Base-by-base conservation (phyloP, 2,888 invertebrate species). In the Plagodis dolabraria region DNA sequence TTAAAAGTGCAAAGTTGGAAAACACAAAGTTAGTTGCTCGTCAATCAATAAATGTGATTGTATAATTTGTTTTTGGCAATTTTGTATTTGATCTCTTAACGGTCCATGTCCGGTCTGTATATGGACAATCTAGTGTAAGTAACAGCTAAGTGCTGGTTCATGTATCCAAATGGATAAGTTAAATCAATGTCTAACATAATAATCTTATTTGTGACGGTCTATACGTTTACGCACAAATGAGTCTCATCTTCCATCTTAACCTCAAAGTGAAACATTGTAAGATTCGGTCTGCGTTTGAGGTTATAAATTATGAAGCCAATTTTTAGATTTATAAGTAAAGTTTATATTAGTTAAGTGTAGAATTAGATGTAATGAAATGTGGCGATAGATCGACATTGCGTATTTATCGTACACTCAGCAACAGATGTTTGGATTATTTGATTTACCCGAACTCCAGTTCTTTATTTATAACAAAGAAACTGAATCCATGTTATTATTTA, bases 311-410 rank as follows among this genome's bases (percentile, higher is more conserved):
- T 77, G 81, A 86, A 86, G 90, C 89, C 90, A 90, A 90, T 86
- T 87, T 71, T 80, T 87, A 89, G 83, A 77, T 40, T 5, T 10
- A 40, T 90, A 89, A 89, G 89, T 82, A 74, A 85, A 82, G 73
- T 81, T 82, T 86, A 86, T 87, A 85, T 84, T 84, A 84, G 76
- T 61, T 90, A 89, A 88, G 88, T 76, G 84, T 88, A 87, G 85
- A 71, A 70, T 79, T 87, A 87, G 83, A 74, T 77, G 75, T 83
- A 83, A 77, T 72, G 76, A 79, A 73, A 71, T 78, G 79, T 81
- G 86, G 83, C 80, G 80, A 77, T 75, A 75, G 77, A 76, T 76
- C 76, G 76, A 77, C 77, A 75, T 77, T 79, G 81, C 77, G 80
- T 81, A 71, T 82, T 74, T 68, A 70, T 67, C 65, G 77, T 75